A percentile compares a stretch with the other conserved stretches of the same genome.
phyloP scores from a whole-genome alignment of 2,113 vertebrate genomes.

The Rhinolophus sinicus region DNA sequence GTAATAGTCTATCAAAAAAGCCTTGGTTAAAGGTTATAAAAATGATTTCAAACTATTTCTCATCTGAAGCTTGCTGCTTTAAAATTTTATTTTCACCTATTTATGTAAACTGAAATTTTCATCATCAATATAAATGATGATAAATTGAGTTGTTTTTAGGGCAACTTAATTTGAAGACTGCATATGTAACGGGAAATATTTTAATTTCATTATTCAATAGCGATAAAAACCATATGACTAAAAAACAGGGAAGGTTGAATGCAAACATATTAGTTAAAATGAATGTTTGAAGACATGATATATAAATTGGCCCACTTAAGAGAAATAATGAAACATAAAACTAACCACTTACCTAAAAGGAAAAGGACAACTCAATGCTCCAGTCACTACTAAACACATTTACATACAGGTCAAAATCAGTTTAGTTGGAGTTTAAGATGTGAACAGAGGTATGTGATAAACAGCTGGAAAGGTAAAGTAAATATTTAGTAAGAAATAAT shows the following conservation, averaged over 20 bases:
- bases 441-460: not conserved
- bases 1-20: not conserved
- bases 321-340: constrained; percentile 21
- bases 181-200: not conserved
- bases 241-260: not conserved
- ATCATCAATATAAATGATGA: not conserved
- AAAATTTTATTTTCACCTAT: not conserved
- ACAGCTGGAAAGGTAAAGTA: not conserved
- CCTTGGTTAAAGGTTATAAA: not conserved
- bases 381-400: not conserved
- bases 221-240: not conserved
- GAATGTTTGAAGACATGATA: not conserved
- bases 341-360: not conserved
- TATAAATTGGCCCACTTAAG: not conserved
- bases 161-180: not conserved
- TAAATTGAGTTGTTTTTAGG: not conserved
- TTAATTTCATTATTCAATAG: not conserved
- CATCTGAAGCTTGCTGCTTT: not conserved
- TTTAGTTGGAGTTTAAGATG: not conserved
- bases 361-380: not conserved
- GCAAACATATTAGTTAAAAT: not conserved
- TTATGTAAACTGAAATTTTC: not conserved
- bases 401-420: not conserved
- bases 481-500: not conserved
- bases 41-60: not conserved